These are phyloP conservation scores for Lepidurus couesii DNA, from an alignment of 1,140 invertebrate genomes.

Conservation along the genomic window DNA sequence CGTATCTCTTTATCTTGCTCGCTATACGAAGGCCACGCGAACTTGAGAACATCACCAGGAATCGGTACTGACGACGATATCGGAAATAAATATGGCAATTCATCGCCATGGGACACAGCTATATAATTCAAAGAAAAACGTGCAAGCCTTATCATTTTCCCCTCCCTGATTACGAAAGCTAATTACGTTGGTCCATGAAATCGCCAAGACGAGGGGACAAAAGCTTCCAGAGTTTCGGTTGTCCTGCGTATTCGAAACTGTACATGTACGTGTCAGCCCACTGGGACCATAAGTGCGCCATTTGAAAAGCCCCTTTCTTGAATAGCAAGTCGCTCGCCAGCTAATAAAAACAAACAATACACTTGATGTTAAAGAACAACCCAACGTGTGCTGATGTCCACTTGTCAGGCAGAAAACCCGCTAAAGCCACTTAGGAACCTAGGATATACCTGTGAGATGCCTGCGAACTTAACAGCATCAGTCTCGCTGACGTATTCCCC, in stretches of 20 bases:
- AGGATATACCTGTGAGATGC: not conserved
- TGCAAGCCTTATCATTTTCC: not conserved
- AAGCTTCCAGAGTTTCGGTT: not conserved
- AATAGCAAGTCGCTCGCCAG: not conserved
- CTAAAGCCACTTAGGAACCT: not conserved
- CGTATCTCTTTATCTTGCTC: not conserved
- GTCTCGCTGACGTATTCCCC: not conserved
- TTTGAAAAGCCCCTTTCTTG: conserved; percentile 13
- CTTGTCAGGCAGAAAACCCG: too few species aligned
- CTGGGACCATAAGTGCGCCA: not conserved
- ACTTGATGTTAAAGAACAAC: not conserved
- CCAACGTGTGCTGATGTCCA: too few species aligned
- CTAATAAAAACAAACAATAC: not conserved
- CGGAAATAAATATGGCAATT: not conserved
- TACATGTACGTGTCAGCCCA: conserved; percentile 17
- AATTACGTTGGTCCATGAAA: not conserved
- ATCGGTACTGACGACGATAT: not conserved
- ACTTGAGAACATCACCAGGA: not conserved
- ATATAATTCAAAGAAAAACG: not conserved
- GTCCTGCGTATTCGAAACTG: conserved; percentile 4
- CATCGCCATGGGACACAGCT: not conserved
- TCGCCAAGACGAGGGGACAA: not conserved
- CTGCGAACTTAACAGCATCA: not conserved
- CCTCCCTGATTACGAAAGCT: not conserved
- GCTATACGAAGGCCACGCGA: not conserved